Conservation (phyloP, 1,140 invertebrate species). For the Leptinotarsa undecemlineata region DNA sequence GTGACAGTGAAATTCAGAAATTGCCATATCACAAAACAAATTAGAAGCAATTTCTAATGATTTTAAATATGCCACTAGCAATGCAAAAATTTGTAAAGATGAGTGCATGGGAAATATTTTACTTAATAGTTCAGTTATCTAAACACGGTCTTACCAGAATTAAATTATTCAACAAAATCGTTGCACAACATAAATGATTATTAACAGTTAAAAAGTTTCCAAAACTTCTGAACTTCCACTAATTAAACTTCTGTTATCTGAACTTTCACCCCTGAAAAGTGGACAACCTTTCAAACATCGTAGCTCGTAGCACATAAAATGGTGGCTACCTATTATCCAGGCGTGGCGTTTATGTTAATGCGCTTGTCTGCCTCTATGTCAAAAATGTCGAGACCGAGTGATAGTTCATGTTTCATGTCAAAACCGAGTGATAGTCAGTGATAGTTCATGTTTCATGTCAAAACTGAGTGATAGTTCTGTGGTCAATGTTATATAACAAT, state of each 20-base stretch:
- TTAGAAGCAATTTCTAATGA: neutral
- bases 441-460: neutral
- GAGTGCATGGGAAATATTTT: neutral
- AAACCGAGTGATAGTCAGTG: too few species aligned
- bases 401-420: neutral
- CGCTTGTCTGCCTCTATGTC: constrained; percentile 15
- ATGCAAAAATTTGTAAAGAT: neutral
- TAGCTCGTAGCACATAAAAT: constrained; percentile 42
- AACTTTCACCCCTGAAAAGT: constrained; percentile 50
- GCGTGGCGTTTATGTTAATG: constrained; percentile 41
- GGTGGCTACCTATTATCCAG: constrained; percentile 51
- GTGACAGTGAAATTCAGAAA: neutral
- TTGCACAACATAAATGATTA: too few species aligned
- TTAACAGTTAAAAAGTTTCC: too few species aligned
- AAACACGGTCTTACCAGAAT: neutral
- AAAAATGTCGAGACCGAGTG: too few species aligned
- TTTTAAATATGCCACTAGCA: neutral
- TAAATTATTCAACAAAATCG: too few species aligned
- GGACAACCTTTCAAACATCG: constrained; percentile 50
- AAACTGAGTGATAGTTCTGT: too few species aligned
- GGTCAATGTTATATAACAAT: too few species aligned
- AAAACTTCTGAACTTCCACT: neutral
- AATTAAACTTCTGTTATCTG: neutral
- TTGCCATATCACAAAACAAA: neutral
- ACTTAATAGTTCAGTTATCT: neutral